Evolutionary conservation across 2,888 invertebrate genomes (phyloP).

Genomic region (Dorcus hopei): DNA sequence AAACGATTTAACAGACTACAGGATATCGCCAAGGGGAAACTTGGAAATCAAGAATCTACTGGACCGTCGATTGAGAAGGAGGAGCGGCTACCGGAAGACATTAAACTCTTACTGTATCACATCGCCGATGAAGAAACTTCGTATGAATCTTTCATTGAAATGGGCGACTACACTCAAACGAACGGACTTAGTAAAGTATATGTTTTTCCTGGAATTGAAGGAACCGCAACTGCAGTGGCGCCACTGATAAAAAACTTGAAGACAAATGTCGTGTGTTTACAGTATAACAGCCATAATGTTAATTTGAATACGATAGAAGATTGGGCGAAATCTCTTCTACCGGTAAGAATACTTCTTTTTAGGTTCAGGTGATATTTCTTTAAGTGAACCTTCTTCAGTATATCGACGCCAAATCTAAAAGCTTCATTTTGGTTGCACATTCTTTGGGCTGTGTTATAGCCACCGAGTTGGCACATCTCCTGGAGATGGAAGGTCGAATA

Average conservation of each 20-base stretch:
- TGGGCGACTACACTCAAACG: neutral
- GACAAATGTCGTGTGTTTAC: constrained; percentile 55
- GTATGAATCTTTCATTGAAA: neutral
- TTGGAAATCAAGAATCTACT: constrained; percentile 3
- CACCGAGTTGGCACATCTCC: constrained; percentile 67
- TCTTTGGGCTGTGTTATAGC: constrained; percentile 79
- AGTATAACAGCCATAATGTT: constrained; percentile 52
- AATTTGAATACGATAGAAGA: constrained; percentile 48
- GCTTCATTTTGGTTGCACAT: constrained; percentile 76
- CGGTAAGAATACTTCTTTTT: constrained; percentile 45
- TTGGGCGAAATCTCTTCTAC: constrained; percentile 54
- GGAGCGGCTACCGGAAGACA: constrained; percentile 40
- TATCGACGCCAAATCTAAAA: too few relatives aligned
- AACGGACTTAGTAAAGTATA: constrained; percentile 35
- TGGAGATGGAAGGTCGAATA: constrained; percentile 60
- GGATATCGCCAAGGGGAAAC: constrained; percentile 51
- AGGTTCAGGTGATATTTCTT: too few relatives aligned
- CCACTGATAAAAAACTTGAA: constrained; percentile 54
- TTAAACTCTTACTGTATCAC: constrained; percentile 59
- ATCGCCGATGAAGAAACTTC: constrained; percentile 60
- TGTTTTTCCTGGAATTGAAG: constrained; percentile 68
- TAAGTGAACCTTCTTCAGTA: too few relatives aligned
- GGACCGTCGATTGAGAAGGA: neutral
- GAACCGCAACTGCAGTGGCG: constrained; percentile 56
- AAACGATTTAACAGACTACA: constrained; percentile 44